Percentiles rank a stretch among this genome's conserved stretches.
Evolutionary conservation across 2,113 vertebrate species (phyloP).

Genomic region (Heterotis niloticus): DNA sequence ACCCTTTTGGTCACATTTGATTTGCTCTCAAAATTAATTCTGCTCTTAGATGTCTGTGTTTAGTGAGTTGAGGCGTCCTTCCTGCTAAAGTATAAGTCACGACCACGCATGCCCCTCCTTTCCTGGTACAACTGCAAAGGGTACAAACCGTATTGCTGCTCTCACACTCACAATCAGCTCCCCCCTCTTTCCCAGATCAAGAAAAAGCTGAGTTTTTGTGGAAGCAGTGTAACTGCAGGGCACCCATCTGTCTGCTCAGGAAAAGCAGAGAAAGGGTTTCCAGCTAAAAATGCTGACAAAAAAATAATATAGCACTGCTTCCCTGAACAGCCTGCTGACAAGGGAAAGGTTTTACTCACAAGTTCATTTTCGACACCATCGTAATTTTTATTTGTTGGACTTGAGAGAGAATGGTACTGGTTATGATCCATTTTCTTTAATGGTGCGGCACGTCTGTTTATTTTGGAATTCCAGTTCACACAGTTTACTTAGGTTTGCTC

Average conservation of each 20-base stretch:
- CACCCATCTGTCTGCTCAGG: slow-evolving; percentile 30
- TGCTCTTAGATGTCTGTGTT: not conserved
- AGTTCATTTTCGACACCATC: not conserved
- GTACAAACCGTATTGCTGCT: no score
- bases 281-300: slow-evolving; percentile 49
- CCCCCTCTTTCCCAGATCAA: not conserved
- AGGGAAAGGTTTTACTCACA: slow-evolving; percentile 10
- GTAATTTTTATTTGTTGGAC: not conserved
- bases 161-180: not conserved
- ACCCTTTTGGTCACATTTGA: slow-evolving; percentile 19
- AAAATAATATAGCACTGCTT: slow-evolving; percentile 45
- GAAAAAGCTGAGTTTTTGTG: slow-evolving; percentile 13
- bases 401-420: no score
- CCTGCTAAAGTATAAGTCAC: slow-evolving; percentile 2
- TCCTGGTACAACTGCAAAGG: not conserved
- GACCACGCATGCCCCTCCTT: not conserved
- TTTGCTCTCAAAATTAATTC: slow-evolving; percentile 22
- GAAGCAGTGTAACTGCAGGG: not conserved
- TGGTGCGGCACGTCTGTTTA: no score
- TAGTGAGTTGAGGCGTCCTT: slow-evolving; percentile 2
- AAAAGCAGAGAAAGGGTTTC: slow-evolving; percentile 25
- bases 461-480: no score
- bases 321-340: slow-evolving; percentile 52
- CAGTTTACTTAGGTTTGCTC: no score
- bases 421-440: no score